phyloP scores from a whole-genome alignment of 2,113 vertebrate genomes.

The Isurus oxyrinchus region DNA sequence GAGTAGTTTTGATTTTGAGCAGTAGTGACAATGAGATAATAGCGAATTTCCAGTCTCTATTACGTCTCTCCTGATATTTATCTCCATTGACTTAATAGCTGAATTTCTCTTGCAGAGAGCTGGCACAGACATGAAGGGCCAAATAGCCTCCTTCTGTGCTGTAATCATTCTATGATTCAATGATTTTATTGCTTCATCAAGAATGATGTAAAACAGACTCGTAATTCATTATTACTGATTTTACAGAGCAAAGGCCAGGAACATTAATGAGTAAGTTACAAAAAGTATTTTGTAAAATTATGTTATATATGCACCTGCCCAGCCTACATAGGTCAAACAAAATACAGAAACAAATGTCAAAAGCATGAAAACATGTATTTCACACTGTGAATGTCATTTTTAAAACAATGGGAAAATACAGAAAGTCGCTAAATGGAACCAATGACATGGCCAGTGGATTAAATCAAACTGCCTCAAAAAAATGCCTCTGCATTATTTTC shows the following conservation, averaged over 20 bases:
- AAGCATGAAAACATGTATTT: neutral
- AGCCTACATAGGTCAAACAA: neutral
- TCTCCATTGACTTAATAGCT: neutral
- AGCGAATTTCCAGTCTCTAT: neutral
- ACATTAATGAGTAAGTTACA: neutral
- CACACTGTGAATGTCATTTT: neutral
- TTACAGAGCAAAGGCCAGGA: neutral
- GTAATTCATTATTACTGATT: neutral
- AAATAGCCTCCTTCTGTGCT: no score
- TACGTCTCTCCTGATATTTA: neutral
- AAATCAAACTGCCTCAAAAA: neutral
- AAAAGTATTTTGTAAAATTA: neutral
- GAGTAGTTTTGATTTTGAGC: neutral
- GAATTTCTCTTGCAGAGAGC: no score
- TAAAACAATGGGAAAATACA: neutral
- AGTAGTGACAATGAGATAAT: neutral
- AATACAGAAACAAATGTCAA: neutral
- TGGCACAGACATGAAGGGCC: no score
- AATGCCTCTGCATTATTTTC: neutral
- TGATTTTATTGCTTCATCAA: neutral
- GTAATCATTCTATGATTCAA: no score
- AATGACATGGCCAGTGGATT: neutral
- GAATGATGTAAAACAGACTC: neutral
- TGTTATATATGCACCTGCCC: neutral
- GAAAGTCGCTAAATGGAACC: neutral